These are phyloP conservation scores for Abrostola tripartita DNA, from an alignment of 2,888 invertebrate genomes.

Conservation along the genomic window DNA sequence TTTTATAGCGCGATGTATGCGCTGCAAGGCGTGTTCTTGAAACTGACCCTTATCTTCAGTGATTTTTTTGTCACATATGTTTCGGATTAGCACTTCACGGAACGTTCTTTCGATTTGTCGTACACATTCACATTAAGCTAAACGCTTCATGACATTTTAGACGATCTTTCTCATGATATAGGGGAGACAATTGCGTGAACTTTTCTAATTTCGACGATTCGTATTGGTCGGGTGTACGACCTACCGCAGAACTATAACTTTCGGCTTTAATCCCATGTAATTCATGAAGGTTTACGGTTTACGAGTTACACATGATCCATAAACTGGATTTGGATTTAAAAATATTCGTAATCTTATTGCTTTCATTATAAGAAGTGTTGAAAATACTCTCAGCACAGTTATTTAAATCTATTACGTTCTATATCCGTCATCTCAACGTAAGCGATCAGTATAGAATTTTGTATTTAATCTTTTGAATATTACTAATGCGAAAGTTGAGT, in stretches of 20 bases:
- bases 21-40: constrained; percentile 81
- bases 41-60: constrained; percentile 84
- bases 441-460: constrained; percentile 40
- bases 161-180: constrained; percentile 44
- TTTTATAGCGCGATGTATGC: constrained; percentile 81
- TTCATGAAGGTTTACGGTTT: constrained; percentile 73
- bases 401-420: constrained; percentile 53
- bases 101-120: constrained; percentile 76
- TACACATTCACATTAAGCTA: constrained; percentile 51
- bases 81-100: constrained; percentile 86
- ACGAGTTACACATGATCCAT: constrained; percentile 75
- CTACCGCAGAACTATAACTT: constrained; percentile 85
- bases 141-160: constrained; percentile 54
- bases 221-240: constrained; percentile 68
- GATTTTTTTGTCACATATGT: constrained; percentile 84
- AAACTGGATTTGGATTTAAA: constrained; percentile 66
- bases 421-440: constrained; percentile 44
- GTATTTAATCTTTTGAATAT: constrained; percentile 37
- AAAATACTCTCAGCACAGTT: constrained; percentile 51
- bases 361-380: constrained; percentile 55
- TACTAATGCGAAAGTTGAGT: constrained; percentile 2
- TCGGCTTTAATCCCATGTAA: constrained; percentile 79
- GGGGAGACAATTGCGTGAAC: constrained; percentile 53
- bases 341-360: constrained; percentile 61
- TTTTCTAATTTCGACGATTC: constrained; percentile 48